Base-by-base conservation (phyloP, 2,113 vertebrate species). In the Piliocolobus tephrosceles region DNA sequence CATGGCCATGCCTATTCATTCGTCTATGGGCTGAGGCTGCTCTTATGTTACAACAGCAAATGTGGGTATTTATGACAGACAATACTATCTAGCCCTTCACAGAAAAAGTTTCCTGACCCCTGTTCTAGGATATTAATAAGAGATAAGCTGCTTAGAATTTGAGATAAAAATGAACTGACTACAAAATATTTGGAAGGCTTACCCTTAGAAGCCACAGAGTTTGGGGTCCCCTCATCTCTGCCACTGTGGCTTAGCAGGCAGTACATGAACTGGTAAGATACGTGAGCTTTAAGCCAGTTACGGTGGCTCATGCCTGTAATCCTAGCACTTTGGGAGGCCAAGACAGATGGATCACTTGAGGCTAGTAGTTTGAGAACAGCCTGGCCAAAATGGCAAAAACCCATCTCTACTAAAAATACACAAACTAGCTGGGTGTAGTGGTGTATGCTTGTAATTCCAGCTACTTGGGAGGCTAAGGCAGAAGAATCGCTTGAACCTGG, bases 151-250 rank as follows among this genome's bases (percentile, higher is more conserved):
- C 61, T 95, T 58, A 95, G 55, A 94, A 90, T 30, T 75, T 45
- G 38, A 83, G 64, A 90, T 16, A 80, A 92, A 85, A n/a, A 90
- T 18, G 75, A 92, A 85, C n/a, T 32, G 50, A 88, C 40, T 70
- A 84, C 58, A 82, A 78, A 95, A 79, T 81, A 89, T 58, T 86
- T 90, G 68, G 22, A 82, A 97, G 38, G 11, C 18, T 43, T 94
- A n/a, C 57, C 16, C 43, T 88, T 81, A 88, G n/a, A 90, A 64
- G 50, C 20, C 68, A 92, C 0, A 5, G 47, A 97, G 32, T 20
- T 72, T 92, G 25, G 61, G 25, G 16, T 66, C 30, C n/a, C 40
- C 10, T 94, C 35, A 94, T 83, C 45, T 94, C 5, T 83, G 40
- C 70, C 47, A 87, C 57, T 81, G 43, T 85, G 43, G 27, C 66